These are phyloP conservation scores for Temnothorax nylanderi DNA, from an alignment of 1,140 invertebrate genomes.

Conservation along the genomic window DNA sequence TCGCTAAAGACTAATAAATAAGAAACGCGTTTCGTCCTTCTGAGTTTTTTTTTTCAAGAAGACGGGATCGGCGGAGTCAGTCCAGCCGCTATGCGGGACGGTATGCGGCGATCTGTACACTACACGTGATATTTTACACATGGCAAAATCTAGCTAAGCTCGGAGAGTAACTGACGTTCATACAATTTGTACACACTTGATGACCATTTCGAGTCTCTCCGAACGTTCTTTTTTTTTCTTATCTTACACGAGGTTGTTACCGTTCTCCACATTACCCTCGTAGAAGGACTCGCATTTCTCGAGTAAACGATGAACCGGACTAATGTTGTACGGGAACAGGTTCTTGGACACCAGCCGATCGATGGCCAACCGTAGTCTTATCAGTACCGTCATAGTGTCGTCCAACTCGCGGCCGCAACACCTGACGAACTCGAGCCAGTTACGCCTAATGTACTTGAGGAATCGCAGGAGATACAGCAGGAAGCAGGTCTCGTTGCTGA, in stretches of 20 bases:
- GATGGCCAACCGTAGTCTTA: constrained; percentile 92
- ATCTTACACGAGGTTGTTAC: constrained; percentile 45
- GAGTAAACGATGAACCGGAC: constrained; percentile 93
- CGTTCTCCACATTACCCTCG: constrained; percentile 89
- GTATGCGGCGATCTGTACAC: constrained; percentile 61
- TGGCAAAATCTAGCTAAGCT: constrained; percentile 45
- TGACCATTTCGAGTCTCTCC: constrained; percentile 22
- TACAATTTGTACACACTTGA: constrained; percentile 66
- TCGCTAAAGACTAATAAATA: constrained; percentile 70
- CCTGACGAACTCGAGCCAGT: constrained; percentile 93
- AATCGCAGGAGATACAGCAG: constrained; percentile 94
- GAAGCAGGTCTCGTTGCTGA: constrained; percentile 97
- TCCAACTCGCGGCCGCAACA: constrained; percentile 92
- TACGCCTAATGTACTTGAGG: constrained; percentile 93
- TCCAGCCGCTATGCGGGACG: constrained; percentile 46
- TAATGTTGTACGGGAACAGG: constrained; percentile 96
- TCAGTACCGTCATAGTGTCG: constrained; percentile 93
- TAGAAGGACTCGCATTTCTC: constrained; percentile 95
- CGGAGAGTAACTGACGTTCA: constrained; percentile 26
- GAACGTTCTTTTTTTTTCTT: constrained; percentile 14
- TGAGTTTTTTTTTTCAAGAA: background rate
- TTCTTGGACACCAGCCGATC: constrained; percentile 93
- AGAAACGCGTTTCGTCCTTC: constrained; percentile 32
- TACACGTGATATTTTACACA: constrained; percentile 59
- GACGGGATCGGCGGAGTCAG: constrained; percentile 9